Conservation (phyloP, 1,140 invertebrate genomes). For the Drosophila sulfurigaster region DNA sequence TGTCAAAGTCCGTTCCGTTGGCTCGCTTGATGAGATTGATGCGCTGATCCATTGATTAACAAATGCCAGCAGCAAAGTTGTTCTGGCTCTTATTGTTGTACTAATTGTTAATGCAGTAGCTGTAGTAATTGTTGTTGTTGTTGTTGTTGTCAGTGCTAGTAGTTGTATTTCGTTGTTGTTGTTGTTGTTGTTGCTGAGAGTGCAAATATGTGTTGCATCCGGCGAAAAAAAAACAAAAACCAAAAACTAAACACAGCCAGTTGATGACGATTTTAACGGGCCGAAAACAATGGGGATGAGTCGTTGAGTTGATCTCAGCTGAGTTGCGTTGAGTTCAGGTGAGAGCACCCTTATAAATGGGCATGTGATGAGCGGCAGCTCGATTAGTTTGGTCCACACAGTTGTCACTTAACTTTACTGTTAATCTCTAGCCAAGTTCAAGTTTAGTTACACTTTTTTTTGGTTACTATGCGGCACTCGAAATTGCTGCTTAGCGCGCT, state of each 20-base stretch:
- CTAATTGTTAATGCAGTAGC: neutral
- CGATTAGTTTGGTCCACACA: slow-evolving; percentile 48
- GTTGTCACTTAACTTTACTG: neutral
- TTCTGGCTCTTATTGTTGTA: neutral
- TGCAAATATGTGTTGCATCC: slow-evolving; percentile 34
- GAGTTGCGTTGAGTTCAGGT: neutral
- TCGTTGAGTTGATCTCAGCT: too few species aligned
- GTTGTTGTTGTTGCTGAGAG: slow-evolving; percentile 27
- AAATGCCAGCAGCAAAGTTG: slow-evolving; percentile 32
- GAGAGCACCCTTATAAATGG: slow-evolving; percentile 62
- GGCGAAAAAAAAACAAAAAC: neutral
- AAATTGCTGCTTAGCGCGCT: slow-evolving; percentile 37
- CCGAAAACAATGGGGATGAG: slow-evolving; percentile 53
- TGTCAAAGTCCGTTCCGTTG: neutral
- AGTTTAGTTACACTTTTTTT: too few species aligned
- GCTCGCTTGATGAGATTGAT: neutral
- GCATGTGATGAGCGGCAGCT: slow-evolving; percentile 12
- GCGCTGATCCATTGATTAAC: slow-evolving; percentile 45
- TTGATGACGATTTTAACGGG: slow-evolving; percentile 46
- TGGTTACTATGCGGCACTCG: slow-evolving; percentile 32
- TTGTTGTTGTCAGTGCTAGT: neutral
- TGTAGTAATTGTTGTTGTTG: slow-evolving; percentile 4
- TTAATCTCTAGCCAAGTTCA: neutral
- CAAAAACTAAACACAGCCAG: neutral
- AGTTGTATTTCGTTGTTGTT: slow-evolving; percentile 13